phyloP scores from a whole-genome alignment of 2,797 vertebrate species.

The Ceryle rudis region DNA sequence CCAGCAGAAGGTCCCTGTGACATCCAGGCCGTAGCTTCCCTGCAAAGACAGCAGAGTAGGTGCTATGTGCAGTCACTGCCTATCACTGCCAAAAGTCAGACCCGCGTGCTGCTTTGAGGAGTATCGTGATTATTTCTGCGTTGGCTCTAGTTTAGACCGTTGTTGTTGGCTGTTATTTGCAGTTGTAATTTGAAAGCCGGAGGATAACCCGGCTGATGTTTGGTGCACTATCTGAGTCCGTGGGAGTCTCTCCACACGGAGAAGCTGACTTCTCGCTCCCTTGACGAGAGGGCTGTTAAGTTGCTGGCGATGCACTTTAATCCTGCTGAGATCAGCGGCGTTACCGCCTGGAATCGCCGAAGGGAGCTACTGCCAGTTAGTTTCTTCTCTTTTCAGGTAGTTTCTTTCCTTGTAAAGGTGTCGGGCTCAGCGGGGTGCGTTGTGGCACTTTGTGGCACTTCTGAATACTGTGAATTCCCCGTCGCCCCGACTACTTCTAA shows the following conservation, averaged over 20 bases:
- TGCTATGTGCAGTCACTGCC: neutral
- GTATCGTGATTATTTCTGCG: neutral
- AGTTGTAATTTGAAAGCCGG: neutral
- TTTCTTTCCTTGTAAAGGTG: neutral
- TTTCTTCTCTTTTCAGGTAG: neutral
- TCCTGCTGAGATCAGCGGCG: neutral
- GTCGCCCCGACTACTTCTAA: neutral
- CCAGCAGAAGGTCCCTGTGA: neutral
- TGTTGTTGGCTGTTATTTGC: neutral
- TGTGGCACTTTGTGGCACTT: neutral
- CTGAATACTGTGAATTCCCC: conserved; percentile 67
- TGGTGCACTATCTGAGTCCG: neutral
- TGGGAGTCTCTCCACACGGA: neutral
- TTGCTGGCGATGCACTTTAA: conserved; percentile 20
- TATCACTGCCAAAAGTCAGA: neutral
- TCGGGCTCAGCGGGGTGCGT: neutral
- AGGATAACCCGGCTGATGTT: rapidly evolving
- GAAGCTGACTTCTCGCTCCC: neutral
- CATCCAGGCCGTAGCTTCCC: neutral
- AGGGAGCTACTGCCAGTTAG: neutral
- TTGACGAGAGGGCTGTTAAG: neutral
- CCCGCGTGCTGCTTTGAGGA: neutral
- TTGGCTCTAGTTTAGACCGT: neutral
- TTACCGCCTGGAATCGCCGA: neutral
- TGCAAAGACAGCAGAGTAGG: neutral